Base-by-base conservation (phyloP, 2,888 invertebrate species). In the Baccha elongata region DNA sequence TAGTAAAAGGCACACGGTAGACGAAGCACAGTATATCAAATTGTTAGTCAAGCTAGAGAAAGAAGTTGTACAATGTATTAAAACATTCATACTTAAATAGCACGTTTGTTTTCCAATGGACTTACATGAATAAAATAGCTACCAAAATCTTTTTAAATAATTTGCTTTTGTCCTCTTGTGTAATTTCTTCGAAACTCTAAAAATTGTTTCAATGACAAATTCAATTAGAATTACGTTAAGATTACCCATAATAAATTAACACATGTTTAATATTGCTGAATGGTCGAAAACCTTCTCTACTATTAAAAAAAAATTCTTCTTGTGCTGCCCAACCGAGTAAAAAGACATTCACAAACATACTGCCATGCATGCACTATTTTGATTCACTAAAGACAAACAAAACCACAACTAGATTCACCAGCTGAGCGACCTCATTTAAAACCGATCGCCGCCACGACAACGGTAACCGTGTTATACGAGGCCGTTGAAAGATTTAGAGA, bases 401-500 rank as follows among this genome's bases (percentile, higher is more conserved):
- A 29, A n/a, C 42, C 52, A 53, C 23, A 26, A 42, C 8, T 40
- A 50, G 52, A 37, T 55, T 21, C 13, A 55, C 40, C 37, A 67
- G 48, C 52, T 58, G 55, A 58, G 50, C 69, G 84, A 84, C 84
- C 79, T 60, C 46, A 76, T 53, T 85, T 68, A n/a, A 42, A 23
- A 40, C 68, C 58, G 13, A 60, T 40, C 55, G 37, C 23, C 40
- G 26, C 21, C 11, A 53, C n/a, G 10, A 40, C 37, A 55, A 72
- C 64, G 62, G 23, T 79, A 50, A 84, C 72, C 79, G 79, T 71
- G 72, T 79, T 84, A 76, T 37, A 44, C 75, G 53, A 73, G 71
- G 69, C 17, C 29, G 29, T 32, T 32, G 29, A n/a, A 62, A 29
- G 35, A 40, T 60, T 50, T 32, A n/a, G 52, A 75, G 52, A 68